Percentiles rank a stretch among this genome's conserved stretches.
Conservation (phyloP, 2,113 vertebrate species). For the Odocoileus virginianus region DNA sequence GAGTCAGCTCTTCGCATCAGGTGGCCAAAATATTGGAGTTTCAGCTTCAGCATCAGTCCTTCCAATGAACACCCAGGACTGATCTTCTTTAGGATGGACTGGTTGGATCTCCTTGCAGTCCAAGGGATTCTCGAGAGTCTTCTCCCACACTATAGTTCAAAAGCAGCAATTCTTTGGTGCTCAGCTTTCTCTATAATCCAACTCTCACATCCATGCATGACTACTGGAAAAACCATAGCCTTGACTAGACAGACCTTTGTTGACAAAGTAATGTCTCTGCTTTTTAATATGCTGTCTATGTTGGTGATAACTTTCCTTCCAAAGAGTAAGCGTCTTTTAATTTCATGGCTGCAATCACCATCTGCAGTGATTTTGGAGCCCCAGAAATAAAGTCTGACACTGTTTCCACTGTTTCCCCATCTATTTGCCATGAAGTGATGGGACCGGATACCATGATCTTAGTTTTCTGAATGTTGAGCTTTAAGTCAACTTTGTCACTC, state of each 20-base stretch:
- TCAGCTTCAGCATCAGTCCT: not conserved
- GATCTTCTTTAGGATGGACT: too few species aligned
- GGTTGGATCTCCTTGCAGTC: too few species aligned
- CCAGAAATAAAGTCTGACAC: not conserved
- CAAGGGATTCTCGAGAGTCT: not conserved
- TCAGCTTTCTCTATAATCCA: not conserved
- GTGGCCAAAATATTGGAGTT: not conserved
- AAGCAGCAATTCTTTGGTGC: fast-evolving
- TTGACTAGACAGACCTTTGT: not conserved
- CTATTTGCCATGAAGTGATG: not conserved
- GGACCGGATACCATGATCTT: not conserved
- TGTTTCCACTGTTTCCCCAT: not conserved
- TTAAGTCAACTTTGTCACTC: not conserved
- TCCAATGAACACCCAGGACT: too few species aligned
- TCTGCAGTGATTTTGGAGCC: not conserved
- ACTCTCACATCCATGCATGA: not conserved
- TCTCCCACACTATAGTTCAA: not conserved
- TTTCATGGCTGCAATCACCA: not conserved
- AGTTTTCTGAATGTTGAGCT: not conserved
- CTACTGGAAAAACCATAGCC: not conserved
- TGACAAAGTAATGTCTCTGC: not conserved
- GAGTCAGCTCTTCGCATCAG: not conserved
- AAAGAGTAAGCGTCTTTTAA: not conserved
- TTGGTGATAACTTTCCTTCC: not conserved
- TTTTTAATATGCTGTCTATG: not conserved